Conservation (phyloP, 2,113 vertebrate genomes). For the Prochilodus magdalenae region DNA sequence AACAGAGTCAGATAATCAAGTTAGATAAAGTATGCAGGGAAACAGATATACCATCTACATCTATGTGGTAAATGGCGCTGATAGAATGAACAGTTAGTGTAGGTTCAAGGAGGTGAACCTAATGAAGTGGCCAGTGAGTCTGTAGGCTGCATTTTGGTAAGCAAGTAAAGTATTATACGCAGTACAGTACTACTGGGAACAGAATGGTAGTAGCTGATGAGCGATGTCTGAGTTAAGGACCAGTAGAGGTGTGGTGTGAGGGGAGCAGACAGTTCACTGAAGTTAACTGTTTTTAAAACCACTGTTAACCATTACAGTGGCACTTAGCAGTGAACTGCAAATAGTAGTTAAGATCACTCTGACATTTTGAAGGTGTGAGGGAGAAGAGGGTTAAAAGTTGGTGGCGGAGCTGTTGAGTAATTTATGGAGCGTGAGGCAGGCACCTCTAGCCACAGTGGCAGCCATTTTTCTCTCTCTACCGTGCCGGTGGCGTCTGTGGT, state of each 20-base stretch:
- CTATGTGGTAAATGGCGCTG: too few relatives aligned
- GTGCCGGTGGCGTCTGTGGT: conserved; percentile 28
- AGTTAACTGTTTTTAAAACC: conserved; percentile 39
- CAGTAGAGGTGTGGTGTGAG: conserved; percentile 24
- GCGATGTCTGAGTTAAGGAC: conserved; percentile 2
- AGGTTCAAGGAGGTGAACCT: too few relatives aligned
- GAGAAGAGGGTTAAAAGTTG: conserved; percentile 41
- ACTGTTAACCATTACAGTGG: conserved; percentile 21
- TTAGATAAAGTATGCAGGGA: too few relatives aligned
- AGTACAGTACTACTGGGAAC: background rate
- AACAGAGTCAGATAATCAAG: too few relatives aligned
- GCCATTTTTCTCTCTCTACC: conserved; percentile 38
- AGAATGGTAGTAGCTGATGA: background rate
- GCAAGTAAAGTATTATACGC: too few relatives aligned
- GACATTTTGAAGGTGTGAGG: conserved; percentile 43
- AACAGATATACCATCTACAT: too few relatives aligned
- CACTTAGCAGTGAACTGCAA: conserved; percentile 51
- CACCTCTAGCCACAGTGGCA: conserved; percentile 35
- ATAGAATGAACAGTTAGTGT: too few relatives aligned
- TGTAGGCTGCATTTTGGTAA: too few relatives aligned
- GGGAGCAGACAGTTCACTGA: conserved; percentile 36
- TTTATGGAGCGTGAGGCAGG: conserved; percentile 43
- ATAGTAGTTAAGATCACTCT: conserved; percentile 44
- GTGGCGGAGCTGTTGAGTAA: conserved; percentile 38
- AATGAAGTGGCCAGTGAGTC: too few relatives aligned